Evolutionary conservation across 2,888 invertebrate genomes (phyloP).

Genomic region (Neocrepidodera transversa): DNA sequence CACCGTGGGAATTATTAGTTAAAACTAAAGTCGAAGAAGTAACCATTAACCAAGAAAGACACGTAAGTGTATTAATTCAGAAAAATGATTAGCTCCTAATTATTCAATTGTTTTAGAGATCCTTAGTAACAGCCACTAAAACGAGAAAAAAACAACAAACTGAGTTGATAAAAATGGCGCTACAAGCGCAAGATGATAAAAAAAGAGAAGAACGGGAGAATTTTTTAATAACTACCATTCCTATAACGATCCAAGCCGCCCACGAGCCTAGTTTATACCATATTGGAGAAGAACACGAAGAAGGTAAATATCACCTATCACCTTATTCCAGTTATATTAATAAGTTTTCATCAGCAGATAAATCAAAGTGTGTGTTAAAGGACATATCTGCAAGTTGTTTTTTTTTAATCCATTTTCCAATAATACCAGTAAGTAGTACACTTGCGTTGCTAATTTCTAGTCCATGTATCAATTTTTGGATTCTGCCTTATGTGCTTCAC

Average conservation of each 20-base stretch:
- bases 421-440: neutral
- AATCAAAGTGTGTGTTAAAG: neutral
- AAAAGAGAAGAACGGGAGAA: conserved; percentile 94
- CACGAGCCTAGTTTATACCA: conserved; percentile 93
- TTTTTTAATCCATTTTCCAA: neutral
- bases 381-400: too few relatives aligned
- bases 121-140: conserved; percentile 97
- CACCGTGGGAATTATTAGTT: conserved; percentile 98
- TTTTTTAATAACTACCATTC: conserved; percentile 94
- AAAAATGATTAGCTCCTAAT: too few relatives aligned
- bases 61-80: conserved; percentile 80
- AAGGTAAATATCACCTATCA: conserved; percentile 64
- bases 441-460: too few relatives aligned
- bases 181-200: conserved; percentile 95
- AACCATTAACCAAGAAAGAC: conserved; percentile 96
- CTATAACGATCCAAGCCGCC: conserved; percentile 93
- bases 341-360: neutral
- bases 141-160: conserved; percentile 99
- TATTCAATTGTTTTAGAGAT: conserved; percentile 78
- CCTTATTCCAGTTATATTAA: neutral
- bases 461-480: too few relatives aligned
- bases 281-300: conserved; percentile 84
- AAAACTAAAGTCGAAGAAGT: conserved; percentile 99
- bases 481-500: too few relatives aligned
- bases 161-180: conserved; percentile 93